phyloP scores from a whole-genome alignment of 2,888 invertebrate genomes.

The Psylliodes chrysocephalus region DNA sequence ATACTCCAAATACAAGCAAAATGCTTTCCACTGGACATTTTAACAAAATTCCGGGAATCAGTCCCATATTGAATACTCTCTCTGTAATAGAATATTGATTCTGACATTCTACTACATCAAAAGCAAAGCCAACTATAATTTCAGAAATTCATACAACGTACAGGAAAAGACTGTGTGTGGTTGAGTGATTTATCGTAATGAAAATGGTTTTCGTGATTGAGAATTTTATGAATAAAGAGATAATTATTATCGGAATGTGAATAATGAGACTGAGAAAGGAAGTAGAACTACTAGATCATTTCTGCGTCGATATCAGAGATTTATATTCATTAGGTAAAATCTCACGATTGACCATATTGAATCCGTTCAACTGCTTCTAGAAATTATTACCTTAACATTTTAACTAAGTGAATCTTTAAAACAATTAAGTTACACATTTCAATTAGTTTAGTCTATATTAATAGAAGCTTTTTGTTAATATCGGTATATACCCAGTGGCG shows the following conservation, averaged over 20 bases:
- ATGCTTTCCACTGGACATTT: no score
- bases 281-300: background rate
- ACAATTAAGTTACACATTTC: no score
- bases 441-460: no score
- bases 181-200: constrained; percentile 30
- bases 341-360: no score
- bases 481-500: no score
- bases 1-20: no score
- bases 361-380: no score
- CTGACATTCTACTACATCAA: constrained; percentile 13
- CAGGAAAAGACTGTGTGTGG: constrained; percentile 34
- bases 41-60: no score
- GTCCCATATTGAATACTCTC: background rate
- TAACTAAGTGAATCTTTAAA: no score
- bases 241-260: constrained; percentile 24
- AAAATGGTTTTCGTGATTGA: constrained; percentile 33
- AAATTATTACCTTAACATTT: no score
- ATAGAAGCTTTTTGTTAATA: no score
- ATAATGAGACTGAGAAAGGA: constrained; percentile 6
- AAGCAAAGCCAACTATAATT: constrained; percentile 28
- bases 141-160: constrained; percentile 30
- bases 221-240: constrained; percentile 21
- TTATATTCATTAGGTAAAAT: no score
- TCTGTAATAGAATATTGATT: constrained; percentile 19
- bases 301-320: background rate